Percentiles rank a stretch among this genome's conserved stretches.
Evolutionary conservation across 2,888 invertebrate genomes (phyloP).

Genomic region (Charanyca ferruginea): DNA sequence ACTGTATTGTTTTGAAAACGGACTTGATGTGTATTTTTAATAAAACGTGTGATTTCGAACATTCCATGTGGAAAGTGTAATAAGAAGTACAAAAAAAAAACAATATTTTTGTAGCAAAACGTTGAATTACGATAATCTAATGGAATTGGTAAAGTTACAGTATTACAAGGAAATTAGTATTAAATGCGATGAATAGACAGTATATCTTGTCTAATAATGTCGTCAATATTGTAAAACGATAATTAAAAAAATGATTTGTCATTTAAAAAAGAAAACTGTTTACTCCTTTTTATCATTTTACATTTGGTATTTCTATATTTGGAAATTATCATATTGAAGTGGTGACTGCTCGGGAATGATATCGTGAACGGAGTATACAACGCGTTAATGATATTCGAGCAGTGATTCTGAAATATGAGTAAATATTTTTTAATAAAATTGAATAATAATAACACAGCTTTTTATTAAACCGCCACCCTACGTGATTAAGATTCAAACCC

Average conservation of each 20-base stretch:
- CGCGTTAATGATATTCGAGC: conserved; percentile 74
- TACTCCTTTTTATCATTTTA: conserved; percentile 84
- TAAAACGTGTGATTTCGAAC: conserved; percentile 87
- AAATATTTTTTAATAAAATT: conserved; percentile 88
- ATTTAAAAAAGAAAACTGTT: conserved; percentile 73
- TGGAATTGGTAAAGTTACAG: conserved; percentile 85
- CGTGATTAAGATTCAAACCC: conserved; percentile 37
- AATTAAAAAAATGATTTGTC: conserved; percentile 71
- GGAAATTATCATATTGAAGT: conserved; percentile 76
- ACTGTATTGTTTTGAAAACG: conserved; percentile 73
- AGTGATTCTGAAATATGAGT: conserved; percentile 84
- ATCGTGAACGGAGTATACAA: conserved; percentile 69
- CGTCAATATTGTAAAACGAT: conserved; percentile 78
- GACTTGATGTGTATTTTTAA: conserved; percentile 82
- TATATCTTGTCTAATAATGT: conserved; percentile 69
- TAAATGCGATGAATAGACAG: conserved; percentile 72
- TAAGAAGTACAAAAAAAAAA: conserved; percentile 90
- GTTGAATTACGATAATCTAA: conserved; percentile 79
- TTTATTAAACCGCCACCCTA: conserved; percentile 56
- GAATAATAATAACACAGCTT: conserved; percentile 76
- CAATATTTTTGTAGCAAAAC: conserved; percentile 88
- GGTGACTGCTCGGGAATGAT: conserved; percentile 72
- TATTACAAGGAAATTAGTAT: conserved; percentile 86
- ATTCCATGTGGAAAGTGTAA: conserved; percentile 89
- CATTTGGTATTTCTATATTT: conserved; percentile 83